A percentile compares a stretch with the other conserved stretches of the same genome.
Conservation (phyloP, 1,140 invertebrate genomes). For the Pseudobourletiella spinata region DNA sequence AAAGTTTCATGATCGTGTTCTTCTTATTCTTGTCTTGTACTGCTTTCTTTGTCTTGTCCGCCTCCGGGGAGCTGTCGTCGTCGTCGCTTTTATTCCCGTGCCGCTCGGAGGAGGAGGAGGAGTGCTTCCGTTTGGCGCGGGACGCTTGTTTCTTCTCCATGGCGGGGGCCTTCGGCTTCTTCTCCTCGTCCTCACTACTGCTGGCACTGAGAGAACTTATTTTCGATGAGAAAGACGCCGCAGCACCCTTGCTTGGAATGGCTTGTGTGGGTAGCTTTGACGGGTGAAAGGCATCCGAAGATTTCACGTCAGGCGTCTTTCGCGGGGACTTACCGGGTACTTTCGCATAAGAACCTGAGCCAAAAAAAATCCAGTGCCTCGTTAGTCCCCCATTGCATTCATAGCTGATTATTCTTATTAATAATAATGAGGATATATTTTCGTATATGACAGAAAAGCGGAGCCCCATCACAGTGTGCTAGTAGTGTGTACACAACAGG, state of each 20-base stretch:
- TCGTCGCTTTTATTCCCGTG: conserved; percentile 24
- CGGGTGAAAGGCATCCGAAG: background rate
- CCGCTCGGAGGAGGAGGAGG: conserved; percentile 29
- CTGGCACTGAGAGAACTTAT: conserved; percentile 25
- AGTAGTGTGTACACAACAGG: too few relatives aligned
- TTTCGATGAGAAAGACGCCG: too few relatives aligned
- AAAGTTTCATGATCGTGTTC: conserved; percentile 56
- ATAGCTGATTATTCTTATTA: too few relatives aligned
- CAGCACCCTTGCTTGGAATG: conserved; percentile 15
- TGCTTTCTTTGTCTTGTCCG: conserved; percentile 40
- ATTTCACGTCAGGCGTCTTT: background rate
- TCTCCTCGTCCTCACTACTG: conserved; percentile 32
- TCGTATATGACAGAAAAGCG: too few relatives aligned
- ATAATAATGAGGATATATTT: too few relatives aligned
- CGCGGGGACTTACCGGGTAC: conserved; percentile 16
- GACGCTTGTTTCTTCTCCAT: background rate
- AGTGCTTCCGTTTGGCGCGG: conserved; percentile 22
- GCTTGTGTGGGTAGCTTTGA: background rate
- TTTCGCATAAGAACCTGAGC: conserved; percentile 9
- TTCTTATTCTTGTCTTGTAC: conserved; percentile 62
- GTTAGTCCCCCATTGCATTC: too few relatives aligned
- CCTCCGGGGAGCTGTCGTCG: conserved; percentile 45
- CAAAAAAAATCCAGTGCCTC: background rate
- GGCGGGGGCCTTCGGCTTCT: background rate
- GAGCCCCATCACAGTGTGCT: too few relatives aligned